Evolutionary conservation across 2,888 invertebrate species (phyloP).

Genomic region (Caenorhabditis imperialis): DNA sequence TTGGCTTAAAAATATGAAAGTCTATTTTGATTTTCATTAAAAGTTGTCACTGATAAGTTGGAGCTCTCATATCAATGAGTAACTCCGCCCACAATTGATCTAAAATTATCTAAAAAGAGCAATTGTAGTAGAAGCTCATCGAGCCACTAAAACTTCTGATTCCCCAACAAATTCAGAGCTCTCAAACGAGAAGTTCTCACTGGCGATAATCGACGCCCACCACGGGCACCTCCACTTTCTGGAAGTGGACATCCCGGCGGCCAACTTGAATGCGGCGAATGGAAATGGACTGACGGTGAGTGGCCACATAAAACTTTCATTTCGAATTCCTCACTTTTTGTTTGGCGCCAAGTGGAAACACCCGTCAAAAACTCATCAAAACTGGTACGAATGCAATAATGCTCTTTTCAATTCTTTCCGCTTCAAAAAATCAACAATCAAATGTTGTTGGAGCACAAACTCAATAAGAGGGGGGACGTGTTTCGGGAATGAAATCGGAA

Average conservation of each 20-base stretch:
- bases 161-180: no score
- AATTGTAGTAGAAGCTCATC: no score
- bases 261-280: slow-evolving; percentile 64
- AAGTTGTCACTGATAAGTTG: no score
- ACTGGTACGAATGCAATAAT: slow-evolving; percentile 54
- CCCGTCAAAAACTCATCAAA: slow-evolving; percentile 42
- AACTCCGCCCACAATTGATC: no score
- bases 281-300: slow-evolving; percentile 64
- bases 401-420: slow-evolving; percentile 14
- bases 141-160: no score
- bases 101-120: no score
- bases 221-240: slow-evolving; percentile 71
- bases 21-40: no score
- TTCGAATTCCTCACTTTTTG: not conserved
- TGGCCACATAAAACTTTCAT: not conserved
- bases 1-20: no score
- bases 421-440: slow-evolving; percentile 50
- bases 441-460: slow-evolving; percentile 7
- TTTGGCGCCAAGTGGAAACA: not conserved
- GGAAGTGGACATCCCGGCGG: slow-evolving; percentile 69
- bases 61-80: no score
- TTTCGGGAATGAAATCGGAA: not conserved
- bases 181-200: slow-evolving; percentile 70
- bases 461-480: not conserved
- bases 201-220: slow-evolving; percentile 71